Base-by-base conservation (phyloP, 2,888 invertebrate species). In the Platynereis dumerilii region DNA sequence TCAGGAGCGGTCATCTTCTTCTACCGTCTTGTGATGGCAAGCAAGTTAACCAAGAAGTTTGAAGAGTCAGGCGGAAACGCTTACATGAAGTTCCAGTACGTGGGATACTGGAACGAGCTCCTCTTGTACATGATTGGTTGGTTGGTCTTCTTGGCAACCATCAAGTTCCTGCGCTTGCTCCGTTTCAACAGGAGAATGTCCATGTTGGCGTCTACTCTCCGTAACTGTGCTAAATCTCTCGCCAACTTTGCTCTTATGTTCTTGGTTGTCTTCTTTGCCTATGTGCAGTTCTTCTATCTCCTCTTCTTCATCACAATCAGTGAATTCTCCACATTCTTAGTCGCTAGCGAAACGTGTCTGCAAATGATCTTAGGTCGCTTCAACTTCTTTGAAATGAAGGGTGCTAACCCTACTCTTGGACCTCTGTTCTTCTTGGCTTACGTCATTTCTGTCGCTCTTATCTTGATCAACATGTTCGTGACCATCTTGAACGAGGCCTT, bases 121-220 rank as follows among this genome's bases (percentile, higher is more conserved):
- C 86, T 86, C 74, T 81, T 82, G 22, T 85, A 86, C 72, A 78
- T 85, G 68, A 77, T 86, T 27, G 85, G 85, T n/a, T 83, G 83
- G 73, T 76, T 86, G 20, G 84, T 85, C 42, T 87, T 87, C 78
- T 79, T 86, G 48, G 83, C 84, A 27, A 84, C 85, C 3, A 75
- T 87, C 65, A 86, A 87, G 75, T 86, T 87, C 77, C 78, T 86
- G 61, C 83, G 84, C 66, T 78, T 87, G 24, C 78, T 87, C 34
- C 77, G 86, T 17, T 65, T 65, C 45, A 65, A 65, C 57, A 20
- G 42, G 10, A 17, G 60, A 2, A 65, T 65, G 44, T 77, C 77
- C 42, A 64, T 82, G 67, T 69, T 84, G 62, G 78, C 80, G 0
- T 70, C 78, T 27, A 82, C 83, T 0, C 72, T 84, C 56, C 69